These are phyloP conservation scores for Ancistrus triradiatus DNA, from an alignment of 2,113 vertebrate species.

Conservation along the genomic window DNA sequence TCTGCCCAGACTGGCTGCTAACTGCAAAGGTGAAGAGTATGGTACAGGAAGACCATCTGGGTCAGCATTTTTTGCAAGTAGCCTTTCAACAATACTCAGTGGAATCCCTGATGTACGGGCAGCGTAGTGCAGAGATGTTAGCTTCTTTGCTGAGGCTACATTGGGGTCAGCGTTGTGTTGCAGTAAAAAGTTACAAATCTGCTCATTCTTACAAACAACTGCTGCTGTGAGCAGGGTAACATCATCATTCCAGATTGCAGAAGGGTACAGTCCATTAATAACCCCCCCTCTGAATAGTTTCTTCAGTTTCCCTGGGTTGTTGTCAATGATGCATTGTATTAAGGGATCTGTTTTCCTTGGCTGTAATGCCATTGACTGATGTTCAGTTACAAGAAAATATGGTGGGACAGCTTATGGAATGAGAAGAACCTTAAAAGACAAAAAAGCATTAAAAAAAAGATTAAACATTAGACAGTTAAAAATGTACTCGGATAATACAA, in stretches of 20 bases:
- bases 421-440: no score
- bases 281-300: slow-evolving; percentile 1
- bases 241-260: background rate
- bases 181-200: slow-evolving; percentile 39
- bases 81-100: slow-evolving; percentile 19
- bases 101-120: background rate
- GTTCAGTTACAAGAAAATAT: background rate
- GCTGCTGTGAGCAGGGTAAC: slow-evolving; percentile 52
- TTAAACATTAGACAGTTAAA: no score
- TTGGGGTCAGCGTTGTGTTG: slow-evolving; percentile 34
- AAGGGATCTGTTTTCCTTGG: slow-evolving; percentile 37
- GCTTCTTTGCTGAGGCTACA: rapidly evolving
- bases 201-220: background rate
- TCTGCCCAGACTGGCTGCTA: slow-evolving; percentile 34
- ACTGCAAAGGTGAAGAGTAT: slow-evolving; percentile 23
- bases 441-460: no score
- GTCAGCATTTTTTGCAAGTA: slow-evolving; percentile 47
- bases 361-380: slow-evolving; percentile 5
- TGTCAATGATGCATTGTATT: slow-evolving; percentile 44
- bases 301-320: background rate
- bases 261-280: slow-evolving; percentile 41
- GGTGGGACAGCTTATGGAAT: background rate
- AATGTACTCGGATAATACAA: no score
- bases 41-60: background rate
- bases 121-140: slow-evolving; percentile 47